A percentile compares a stretch with the other conserved stretches of the same genome.
These are phyloP conservation scores for Epizoanthus fatuus DNA, from an alignment of 92 coral and sea anemone species.

Conservation along the genomic window DNA sequence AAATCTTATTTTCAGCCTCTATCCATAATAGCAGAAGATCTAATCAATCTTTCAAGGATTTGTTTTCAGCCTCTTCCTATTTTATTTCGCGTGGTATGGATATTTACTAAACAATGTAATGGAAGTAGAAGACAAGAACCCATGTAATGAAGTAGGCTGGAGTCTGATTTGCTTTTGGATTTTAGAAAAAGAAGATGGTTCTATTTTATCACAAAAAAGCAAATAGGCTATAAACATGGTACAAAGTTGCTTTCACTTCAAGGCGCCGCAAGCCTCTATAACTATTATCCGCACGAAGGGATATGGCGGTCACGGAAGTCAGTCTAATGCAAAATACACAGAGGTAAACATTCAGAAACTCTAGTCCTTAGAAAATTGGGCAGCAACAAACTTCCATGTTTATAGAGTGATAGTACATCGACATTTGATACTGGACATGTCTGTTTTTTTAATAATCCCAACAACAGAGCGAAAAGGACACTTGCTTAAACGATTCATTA, in stretches of 20 bases:
- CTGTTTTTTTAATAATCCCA: not conserved
- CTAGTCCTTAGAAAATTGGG: slow-evolving; percentile 4
- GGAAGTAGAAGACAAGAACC: not conserved
- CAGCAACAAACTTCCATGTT: not conserved
- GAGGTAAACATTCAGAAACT: not conserved
- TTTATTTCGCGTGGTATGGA: not conserved
- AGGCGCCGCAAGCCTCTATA: too few relatives aligned
- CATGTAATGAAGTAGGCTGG: not conserved
- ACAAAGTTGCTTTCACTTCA: too few relatives aligned
- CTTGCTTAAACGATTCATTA: slow-evolving; percentile 14
- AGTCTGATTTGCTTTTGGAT: not conserved
- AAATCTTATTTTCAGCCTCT: not conserved
- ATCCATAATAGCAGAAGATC: not conserved
- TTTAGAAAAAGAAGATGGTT: slow-evolving; percentile 6
- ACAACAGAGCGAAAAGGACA: not conserved
- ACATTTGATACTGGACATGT: slow-evolving; percentile 23
- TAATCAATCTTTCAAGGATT: not conserved
- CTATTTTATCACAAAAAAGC: not conserved
- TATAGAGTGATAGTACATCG: not conserved
- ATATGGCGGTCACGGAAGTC: slow-evolving; percentile 13
- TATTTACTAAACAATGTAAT: not conserved
- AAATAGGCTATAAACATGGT: too few relatives aligned
- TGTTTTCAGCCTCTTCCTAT: not conserved
- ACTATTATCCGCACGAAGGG: not conserved
- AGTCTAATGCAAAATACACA: not conserved